Conservation (phyloP, 1,140 invertebrate species). For the Ceratitis capitata region DNA sequence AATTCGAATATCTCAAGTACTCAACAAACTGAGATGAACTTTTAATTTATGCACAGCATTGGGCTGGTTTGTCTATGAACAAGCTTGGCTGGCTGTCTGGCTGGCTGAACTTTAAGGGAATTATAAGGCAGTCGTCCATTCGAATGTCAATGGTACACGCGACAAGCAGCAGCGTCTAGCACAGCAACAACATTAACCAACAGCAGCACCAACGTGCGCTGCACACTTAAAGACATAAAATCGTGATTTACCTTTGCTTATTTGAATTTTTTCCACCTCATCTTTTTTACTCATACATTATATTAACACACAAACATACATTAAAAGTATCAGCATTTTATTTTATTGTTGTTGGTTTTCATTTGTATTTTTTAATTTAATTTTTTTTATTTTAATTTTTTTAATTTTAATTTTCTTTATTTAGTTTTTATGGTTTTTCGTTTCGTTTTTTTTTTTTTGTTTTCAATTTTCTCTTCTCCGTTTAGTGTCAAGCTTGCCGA, state of each 20-base stretch:
- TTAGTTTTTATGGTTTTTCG: neutral
- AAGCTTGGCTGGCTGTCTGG: neutral
- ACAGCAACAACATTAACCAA: neutral
- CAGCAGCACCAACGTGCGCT: neutral
- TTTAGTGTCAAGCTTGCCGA: conserved; percentile 33
- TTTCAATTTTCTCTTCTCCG: neutral
- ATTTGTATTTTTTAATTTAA: neutral
- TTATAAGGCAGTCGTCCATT: neutral
- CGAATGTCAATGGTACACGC: neutral
- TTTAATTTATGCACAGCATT: conserved; percentile 25
- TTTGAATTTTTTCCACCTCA: neutral
- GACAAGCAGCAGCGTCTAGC: neutral
- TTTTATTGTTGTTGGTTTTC: neutral
- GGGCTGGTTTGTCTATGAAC: neutral
- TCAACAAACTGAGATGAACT: neutral
- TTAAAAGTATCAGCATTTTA: no score
- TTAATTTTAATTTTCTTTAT: neutral
- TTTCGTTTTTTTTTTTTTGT: neutral
- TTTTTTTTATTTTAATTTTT: neutral
- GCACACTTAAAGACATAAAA: neutral
- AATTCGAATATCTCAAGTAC: neutral
- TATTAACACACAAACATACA: neutral
- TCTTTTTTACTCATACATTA: neutral
- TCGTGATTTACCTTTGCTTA: conserved; percentile 24
- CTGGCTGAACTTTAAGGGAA: neutral